Evolutionary conservation across 2,888 invertebrate species (phyloP).

Genomic region (Mythimna impura): DNA sequence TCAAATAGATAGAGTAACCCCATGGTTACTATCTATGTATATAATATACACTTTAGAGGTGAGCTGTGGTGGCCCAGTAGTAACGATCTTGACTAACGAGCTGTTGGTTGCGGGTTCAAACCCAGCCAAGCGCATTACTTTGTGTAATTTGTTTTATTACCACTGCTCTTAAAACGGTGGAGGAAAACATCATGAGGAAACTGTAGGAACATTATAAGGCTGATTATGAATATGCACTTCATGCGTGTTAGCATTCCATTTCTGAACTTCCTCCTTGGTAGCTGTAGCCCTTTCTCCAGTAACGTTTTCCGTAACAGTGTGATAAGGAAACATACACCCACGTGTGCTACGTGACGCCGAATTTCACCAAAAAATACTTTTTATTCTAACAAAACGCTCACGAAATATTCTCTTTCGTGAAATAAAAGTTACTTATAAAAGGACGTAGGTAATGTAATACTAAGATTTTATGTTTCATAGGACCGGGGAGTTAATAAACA

Average conservation of each 20-base stretch:
- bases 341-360: constrained; percentile 23
- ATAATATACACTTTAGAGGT: too few species aligned
- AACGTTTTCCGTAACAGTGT: constrained; percentile 22
- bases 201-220: too few species aligned
- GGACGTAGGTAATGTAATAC: background rate
- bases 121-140: too few species aligned
- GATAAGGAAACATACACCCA: constrained; percentile 38
- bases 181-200: too few species aligned
- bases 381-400: constrained; percentile 17
- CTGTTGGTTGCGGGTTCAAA: too few species aligned
- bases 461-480: background rate
- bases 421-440: background rate
- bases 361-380: background rate
- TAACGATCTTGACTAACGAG: too few species aligned
- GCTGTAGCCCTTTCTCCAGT: background rate
- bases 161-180: too few species aligned
- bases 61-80: too few species aligned
- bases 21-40: too few species aligned
- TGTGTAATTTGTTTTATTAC: too few species aligned
- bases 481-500: background rate
- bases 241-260: constrained; percentile 7
- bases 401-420: background rate
- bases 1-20: too few species aligned
- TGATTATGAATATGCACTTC: background rate
- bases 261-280: too few species aligned